Evolutionary conservation across 2,113 vertebrate species (phyloP), one percentile per base, ranked within the genome.

Genomic region (Dipodomys ordii): DNA sequence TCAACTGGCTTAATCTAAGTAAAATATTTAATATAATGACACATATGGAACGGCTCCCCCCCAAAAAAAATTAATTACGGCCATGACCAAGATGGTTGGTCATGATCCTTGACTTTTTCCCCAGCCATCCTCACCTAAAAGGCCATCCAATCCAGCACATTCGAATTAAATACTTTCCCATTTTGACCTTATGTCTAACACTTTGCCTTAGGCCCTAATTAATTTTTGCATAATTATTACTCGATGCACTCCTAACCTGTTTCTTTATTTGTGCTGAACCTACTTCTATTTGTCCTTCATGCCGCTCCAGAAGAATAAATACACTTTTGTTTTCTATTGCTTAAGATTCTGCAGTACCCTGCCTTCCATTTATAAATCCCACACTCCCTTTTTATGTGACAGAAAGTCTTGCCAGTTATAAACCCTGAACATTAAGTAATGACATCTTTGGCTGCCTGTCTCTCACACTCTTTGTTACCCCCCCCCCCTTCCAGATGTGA

Each of bases 151-250:
- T 78, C n/a, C 13, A 88, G 15, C 7, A 74, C 27, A 67, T 53
- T 74, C 32, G 23, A 73, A 77, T 19, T 35, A 79, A 84, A 73
- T 73, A 25, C 30, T 72, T 77, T 77, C 64, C 12, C 3, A 93
- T 85, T 30, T 76, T 90, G 7, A 20, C 44, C 44, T 93, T 39
- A 25, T 81, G n/a, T 73, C 86, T 95, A 49, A 87, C 57, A 93
- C 69, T 93, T 86, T 96, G 80, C 62, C 79, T 80, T 39, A 83
- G 46, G 46, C 32, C 69, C 65, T 90, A 87, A 92, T 89, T 95
- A 95, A 73, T 88, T 92, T 81, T 68, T 72, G 46, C 78, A 27
- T 91, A 87, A 87, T 83, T 83, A 49, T 80, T 84, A 39, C 83
- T 83, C 11, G 73, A 53, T 44, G 20, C 20, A 25, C 13, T 83